A percentile compares a stretch with the other conserved stretches of the same genome.
phyloP scores from a whole-genome alignment of 1,140 invertebrate species.

The Heliconius melpomene region DNA sequence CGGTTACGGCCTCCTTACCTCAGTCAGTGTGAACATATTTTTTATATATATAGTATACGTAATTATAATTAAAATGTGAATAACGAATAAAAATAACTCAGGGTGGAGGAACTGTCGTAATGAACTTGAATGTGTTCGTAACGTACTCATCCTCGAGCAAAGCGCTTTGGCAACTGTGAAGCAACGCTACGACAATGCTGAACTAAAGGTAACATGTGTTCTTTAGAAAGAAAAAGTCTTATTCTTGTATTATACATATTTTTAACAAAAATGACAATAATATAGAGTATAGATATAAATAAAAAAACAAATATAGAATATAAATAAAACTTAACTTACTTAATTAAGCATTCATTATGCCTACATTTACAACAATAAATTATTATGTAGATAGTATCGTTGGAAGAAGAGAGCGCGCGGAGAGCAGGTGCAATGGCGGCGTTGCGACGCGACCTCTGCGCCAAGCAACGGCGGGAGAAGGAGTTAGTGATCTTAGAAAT shows the following conservation, averaged over 20 bases:
- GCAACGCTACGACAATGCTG: conserved; percentile 50
- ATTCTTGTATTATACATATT: too few species aligned
- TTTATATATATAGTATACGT: too few species aligned
- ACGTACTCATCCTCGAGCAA: conserved; percentile 44
- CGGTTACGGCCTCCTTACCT: too few species aligned
- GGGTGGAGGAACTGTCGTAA: conserved; percentile 72
- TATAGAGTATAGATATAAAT: too few species aligned
- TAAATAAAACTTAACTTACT: conserved; percentile 1
- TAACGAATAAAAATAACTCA: conserved; percentile 28
- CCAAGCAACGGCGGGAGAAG: conserved; percentile 43
- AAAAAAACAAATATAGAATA: too few species aligned
- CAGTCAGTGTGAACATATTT: too few species aligned
- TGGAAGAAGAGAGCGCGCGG: conserved; percentile 57
- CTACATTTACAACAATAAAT: not conserved
- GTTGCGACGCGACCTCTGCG: conserved; percentile 43
- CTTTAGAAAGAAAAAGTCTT: too few species aligned
- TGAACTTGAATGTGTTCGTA: conserved; percentile 62
- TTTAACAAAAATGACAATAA: too few species aligned
- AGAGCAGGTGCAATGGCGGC: conserved; percentile 35
- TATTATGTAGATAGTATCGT: conserved; percentile 42
- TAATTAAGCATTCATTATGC: not conserved
- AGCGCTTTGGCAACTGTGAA: conserved; percentile 54
- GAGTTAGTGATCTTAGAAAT: conserved; percentile 43
- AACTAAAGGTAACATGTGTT: conserved; percentile 38
- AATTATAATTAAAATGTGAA: too few species aligned